phyloP scores from a whole-genome alignment of 2,888 invertebrate species.

The Oxystoma pomonae region DNA sequence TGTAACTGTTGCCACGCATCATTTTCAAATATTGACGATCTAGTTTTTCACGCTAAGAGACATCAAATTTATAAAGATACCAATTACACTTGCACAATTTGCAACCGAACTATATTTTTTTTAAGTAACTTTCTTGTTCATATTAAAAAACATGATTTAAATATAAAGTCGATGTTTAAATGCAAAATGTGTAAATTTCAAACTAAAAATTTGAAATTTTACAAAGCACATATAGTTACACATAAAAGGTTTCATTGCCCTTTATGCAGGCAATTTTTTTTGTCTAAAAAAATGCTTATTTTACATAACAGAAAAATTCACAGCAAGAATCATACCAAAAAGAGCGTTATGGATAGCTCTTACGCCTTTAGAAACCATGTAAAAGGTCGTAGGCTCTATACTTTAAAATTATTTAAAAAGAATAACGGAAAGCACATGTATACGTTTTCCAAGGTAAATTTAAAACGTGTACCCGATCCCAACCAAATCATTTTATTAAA shows the following conservation, averaged over 20 bases:
- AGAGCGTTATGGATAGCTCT: background rate
- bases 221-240: conserved; percentile 48
- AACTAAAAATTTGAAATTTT: background rate
- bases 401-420: background rate
- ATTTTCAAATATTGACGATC: conserved; percentile 8
- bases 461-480: background rate
- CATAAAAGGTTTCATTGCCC: conserved; percentile 10
- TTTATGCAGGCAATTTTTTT: conserved; percentile 12
- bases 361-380: background rate
- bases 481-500: background rate
- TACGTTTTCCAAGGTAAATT: background rate
- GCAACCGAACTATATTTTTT: conserved; percentile 8
- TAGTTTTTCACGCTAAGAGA: conserved; percentile 13
- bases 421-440: background rate
- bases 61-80: conserved; percentile 8
- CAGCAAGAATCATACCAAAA: background rate
- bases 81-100: conserved; percentile 9
- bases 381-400: background rate
- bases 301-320: conserved; percentile 8
- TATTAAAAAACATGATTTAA: conserved; percentile 33
- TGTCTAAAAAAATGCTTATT: conserved; percentile 11
- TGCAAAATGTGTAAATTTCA: conserved; percentile 7
- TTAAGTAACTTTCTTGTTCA: conserved; percentile 29
- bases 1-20: conserved; percentile 9
- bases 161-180: background rate